Conservation (phyloP, 2,113 vertebrate species). For the Erythrolamprus reginae region DNA sequence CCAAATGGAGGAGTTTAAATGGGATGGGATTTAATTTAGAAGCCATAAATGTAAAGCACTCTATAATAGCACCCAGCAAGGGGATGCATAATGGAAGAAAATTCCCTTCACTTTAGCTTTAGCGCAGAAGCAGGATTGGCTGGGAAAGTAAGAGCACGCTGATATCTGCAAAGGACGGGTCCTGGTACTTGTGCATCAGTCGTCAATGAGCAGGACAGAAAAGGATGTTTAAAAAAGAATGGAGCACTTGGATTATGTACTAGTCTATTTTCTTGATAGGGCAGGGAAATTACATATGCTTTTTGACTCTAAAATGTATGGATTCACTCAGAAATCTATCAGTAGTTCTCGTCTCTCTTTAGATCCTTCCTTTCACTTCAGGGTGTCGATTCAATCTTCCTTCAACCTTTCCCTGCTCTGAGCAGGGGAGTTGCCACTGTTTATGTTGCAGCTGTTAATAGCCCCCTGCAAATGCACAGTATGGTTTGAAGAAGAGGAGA, state of each 20-base stretch:
- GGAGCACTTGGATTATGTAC: not conserved
- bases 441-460: not conserved
- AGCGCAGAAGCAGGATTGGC: not conserved
- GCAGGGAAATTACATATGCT: not conserved
- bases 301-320: not conserved
- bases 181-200: not conserved
- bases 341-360: not conserved
- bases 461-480: not conserved
- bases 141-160: not conserved
- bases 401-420: not conserved
- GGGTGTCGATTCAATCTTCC: not conserved
- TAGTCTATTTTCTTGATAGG: not conserved
- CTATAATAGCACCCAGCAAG: constrained; percentile 15
- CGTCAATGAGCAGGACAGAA: not conserved
- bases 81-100: not conserved
- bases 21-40: constrained; percentile 45
- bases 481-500: not conserved
- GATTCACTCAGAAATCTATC: not conserved
- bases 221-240: not conserved
- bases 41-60: constrained; percentile 25
- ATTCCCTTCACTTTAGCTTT: not conserved
- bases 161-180: not conserved
- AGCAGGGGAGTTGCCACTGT: not conserved
- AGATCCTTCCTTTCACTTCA: not conserved
- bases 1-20: constrained; percentile 12